Conservation (phyloP, 2,797 vertebrate species). For the Pseudochirops corinnae region DNA sequence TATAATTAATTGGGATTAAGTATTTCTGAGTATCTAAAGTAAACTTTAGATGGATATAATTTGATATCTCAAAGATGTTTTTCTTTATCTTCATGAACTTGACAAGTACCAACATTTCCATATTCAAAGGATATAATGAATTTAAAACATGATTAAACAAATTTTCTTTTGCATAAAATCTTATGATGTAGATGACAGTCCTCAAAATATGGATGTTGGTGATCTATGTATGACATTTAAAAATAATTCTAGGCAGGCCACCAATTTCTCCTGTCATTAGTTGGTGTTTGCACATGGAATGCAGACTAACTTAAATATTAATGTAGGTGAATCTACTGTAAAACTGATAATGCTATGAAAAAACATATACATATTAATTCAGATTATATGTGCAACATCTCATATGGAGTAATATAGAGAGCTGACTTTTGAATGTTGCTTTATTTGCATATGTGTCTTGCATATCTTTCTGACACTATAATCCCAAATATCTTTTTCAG, state of each 20-base stretch:
- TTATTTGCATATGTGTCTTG: neutral
- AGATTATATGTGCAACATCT: neutral
- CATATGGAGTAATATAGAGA: neutral
- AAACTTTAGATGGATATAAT: neutral
- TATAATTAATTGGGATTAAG: neutral
- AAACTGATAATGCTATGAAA: neutral
- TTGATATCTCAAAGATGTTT: neutral
- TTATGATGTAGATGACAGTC: neutral
- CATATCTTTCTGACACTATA: conserved; percentile 49
- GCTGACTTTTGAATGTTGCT: conserved; percentile 16
- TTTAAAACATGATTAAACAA: neutral
- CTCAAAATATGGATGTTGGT: neutral
- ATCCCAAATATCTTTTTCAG: neutral
- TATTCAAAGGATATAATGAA: neutral
- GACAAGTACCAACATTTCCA: neutral
- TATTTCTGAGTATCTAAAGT: neutral
- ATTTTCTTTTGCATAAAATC: neutral
- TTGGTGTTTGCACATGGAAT: neutral
- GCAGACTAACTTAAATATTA: neutral
- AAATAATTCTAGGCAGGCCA: neutral
- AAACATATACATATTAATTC: neutral
- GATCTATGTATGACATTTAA: neutral
- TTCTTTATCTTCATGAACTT: neutral
- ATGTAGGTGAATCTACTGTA: neutral
- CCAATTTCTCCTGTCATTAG: neutral